A percentile compares a stretch with the other conserved stretches of the same genome.
These are phyloP conservation scores for Xenopus laevis DNA, from an alignment of 2,113 vertebrate species.

Conservation along the genomic window DNA sequence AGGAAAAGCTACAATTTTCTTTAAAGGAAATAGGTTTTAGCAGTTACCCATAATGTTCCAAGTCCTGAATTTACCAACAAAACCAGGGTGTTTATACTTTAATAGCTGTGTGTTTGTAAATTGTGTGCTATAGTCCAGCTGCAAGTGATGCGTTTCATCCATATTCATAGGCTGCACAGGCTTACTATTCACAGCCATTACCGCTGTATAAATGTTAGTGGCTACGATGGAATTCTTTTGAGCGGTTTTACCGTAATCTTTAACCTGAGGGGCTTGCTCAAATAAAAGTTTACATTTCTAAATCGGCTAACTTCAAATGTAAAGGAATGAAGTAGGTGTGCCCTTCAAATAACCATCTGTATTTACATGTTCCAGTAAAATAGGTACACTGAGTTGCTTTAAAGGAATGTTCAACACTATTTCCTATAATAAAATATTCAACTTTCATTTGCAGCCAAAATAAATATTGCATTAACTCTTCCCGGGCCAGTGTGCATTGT, in stretches of 20 bases:
- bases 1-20: conserved; percentile 49
- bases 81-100: conserved; percentile 67
- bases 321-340: conserved; percentile 67
- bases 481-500: conserved; percentile 49
- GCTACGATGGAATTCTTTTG: conserved; percentile 67
- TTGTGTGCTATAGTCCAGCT: conserved; percentile 61
- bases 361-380: conserved; percentile 60
- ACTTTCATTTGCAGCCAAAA: conserved; percentile 65
- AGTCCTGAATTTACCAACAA: conserved; percentile 56
- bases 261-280: conserved; percentile 65
- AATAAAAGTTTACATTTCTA: conserved; percentile 69
- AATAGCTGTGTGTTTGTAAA: conserved; percentile 67
- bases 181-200: conserved; percentile 76
- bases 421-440: conserved; percentile 69
- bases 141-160: conserved; percentile 72
- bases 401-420: conserved; percentile 71
- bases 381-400: conserved; percentile 59
- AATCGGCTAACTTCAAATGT: conserved; percentile 63
- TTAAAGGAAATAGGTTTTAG: conserved; percentile 61
- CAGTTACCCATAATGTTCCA: conserved; percentile 57
- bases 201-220: conserved; percentile 61
- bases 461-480: conserved; percentile 60
- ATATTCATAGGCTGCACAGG: conserved; percentile 74
- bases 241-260: conserved; percentile 63
- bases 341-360: conserved; percentile 62